These are phyloP conservation scores for Drosophila orena DNA, from an alignment of 1,140 invertebrate genomes.

Conservation along the genomic window DNA sequence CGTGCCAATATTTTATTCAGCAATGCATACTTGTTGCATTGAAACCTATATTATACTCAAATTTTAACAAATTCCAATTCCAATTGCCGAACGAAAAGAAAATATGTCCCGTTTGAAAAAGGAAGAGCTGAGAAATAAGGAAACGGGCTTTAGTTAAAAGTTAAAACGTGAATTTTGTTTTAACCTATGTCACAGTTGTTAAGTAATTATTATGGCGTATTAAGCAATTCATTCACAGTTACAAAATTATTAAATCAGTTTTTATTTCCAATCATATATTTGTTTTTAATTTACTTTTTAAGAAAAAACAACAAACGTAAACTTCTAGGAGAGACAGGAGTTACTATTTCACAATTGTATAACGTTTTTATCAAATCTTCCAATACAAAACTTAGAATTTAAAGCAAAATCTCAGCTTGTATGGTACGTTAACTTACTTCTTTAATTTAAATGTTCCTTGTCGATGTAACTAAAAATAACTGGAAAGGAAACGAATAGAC, in stretches of 20 bases:
- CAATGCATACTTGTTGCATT: slow-evolving; percentile 15
- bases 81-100: not conserved
- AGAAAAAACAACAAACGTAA: slow-evolving; percentile 1
- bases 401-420: slow-evolving; percentile 14
- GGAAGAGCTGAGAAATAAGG: not conserved
- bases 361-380: slow-evolving; percentile 18
- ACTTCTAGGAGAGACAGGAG: not conserved
- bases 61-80: not conserved
- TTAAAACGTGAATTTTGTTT: slow-evolving; percentile 10
- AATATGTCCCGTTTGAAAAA: not conserved
- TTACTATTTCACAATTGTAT: slow-evolving; percentile 32
- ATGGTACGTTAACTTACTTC: slow-evolving; percentile 35
- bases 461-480: not conserved
- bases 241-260: not conserved
- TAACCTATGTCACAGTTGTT: slow-evolving; percentile 16
- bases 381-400: slow-evolving; percentile 20
- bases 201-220: slow-evolving; percentile 10
- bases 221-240: not conserved
- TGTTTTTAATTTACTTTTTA: not conserved
- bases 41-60: not conserved
- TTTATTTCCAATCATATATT: slow-evolving; percentile 1
- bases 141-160: not conserved
- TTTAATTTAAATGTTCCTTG: slow-evolving; percentile 1
- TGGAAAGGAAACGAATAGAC: not conserved
- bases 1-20: slow-evolving; percentile 58